Base-by-base conservation (phyloP, 2,113 vertebrate species). In the Marmota flaviventris region DNA sequence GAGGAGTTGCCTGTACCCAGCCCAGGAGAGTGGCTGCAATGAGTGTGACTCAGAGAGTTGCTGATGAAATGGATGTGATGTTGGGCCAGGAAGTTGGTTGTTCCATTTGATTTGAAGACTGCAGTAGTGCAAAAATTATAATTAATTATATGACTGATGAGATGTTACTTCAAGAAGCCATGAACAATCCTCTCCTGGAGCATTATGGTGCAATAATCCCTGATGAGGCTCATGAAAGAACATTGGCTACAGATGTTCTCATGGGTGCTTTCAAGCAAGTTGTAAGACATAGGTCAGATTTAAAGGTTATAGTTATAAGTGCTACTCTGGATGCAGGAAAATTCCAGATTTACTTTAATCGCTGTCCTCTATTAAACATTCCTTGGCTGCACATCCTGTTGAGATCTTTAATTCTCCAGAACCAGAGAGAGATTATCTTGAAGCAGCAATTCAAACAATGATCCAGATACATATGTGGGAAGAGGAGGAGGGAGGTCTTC, bases 391-490 rank as follows among this genome's bases (percentile, higher is more conserved):
- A 99, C 99, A 99, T 98, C 99, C 99, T 45, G 99, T 99, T 98
- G 99, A 99, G 98, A 99, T 99, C 96, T 99, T 99, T 98, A 99
- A 99, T 98, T 99, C 99, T 48, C 99, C 99, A 4, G 99, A 99
- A 96, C 99, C 99, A 0, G 99, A 99, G 98, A 98, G 99, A 69
- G 99, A 99, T 98, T 99, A 99, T 98, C 99, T 99, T 86, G 99
- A 99, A 98, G 99, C 99, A 25, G 99, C 99, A 87, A 99, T 99
- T 97, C 99, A 99, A 96, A 99, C 99, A 5, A 99, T 99, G 72
- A 99, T 99, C 89, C 99, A 99, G 78, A 99, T 99, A 98, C 99
- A 99, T 93, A 99, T 99, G 99, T 99, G 99, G 94, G 99, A 99
- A 98, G 99, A 99, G 67, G 99, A 99, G 67, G 99, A 99, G 95